These are phyloP conservation scores for Pseudomyrmex sp. DNA, from an alignment of 1,140 invertebrate species.

Conservation along the genomic window DNA sequence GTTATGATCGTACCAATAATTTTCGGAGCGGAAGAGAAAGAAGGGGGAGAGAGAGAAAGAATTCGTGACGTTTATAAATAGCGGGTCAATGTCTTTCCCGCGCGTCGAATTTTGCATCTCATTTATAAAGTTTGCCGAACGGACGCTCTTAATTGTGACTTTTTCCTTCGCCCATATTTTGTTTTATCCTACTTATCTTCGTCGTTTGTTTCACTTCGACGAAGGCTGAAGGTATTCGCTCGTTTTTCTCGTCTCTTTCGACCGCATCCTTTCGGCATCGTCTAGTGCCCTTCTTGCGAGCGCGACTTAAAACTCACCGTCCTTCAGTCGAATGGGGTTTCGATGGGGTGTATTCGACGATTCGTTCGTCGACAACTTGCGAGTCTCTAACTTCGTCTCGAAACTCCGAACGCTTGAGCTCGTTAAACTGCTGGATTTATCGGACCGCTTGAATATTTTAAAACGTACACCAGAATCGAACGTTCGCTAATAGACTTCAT, in stretches of 20 bases:
- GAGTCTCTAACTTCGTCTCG: slow-evolving; percentile 71
- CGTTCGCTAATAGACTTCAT: not conserved
- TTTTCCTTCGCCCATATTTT: slow-evolving; percentile 67
- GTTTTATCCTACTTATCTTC: slow-evolving; percentile 72
- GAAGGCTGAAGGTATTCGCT: slow-evolving; percentile 64
- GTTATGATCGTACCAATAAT: slow-evolving; percentile 19
- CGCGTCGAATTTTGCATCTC: slow-evolving; percentile 16
- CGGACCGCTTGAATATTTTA: slow-evolving; percentile 64
- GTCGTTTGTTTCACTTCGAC: slow-evolving; percentile 63
- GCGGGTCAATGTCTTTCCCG: slow-evolving; percentile 38
- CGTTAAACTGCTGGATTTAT: slow-evolving; percentile 71
- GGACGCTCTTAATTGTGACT: slow-evolving; percentile 53
- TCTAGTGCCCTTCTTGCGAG: slow-evolving; percentile 73
- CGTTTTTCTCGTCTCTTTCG: slow-evolving; percentile 65
- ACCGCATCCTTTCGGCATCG: slow-evolving; percentile 69
- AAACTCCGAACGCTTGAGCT: slow-evolving; percentile 64
- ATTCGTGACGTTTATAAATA: slow-evolving; percentile 52
- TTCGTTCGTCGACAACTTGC: slow-evolving; percentile 70
- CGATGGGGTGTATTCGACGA: slow-evolving; percentile 75
- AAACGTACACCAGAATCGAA: slow-evolving; percentile 47
- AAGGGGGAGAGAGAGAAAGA: no score
- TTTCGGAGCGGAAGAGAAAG: not conserved
- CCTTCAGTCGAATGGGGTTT: slow-evolving; percentile 72
- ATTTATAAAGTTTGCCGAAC: slow-evolving; percentile 47
- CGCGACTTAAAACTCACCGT: slow-evolving; percentile 75